Evolutionary conservation across 2,113 vertebrate genomes (phyloP).

Genomic region (Pseudopodoces humilis): DNA sequence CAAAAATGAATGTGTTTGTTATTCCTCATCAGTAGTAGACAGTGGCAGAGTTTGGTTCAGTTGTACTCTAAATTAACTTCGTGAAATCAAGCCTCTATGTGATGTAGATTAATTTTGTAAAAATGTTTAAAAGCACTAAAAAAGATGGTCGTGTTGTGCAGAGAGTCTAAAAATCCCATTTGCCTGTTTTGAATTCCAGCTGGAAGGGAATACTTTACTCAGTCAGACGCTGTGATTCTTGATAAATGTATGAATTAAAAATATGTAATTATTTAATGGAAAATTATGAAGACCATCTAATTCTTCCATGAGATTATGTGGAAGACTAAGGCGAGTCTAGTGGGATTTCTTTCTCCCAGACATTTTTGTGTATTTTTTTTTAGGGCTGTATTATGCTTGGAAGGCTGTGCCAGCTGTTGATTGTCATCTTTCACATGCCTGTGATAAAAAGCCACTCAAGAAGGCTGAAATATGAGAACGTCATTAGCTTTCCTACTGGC

Average conservation of each 20-base stretch:
- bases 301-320: background rate
- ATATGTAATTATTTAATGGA: constrained; percentile 7
- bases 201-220: background rate
- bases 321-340: background rate
- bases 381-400: background rate
- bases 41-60: background rate
- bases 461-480: constrained; percentile 51
- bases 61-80: background rate
- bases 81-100: background rate
- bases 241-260: background rate
- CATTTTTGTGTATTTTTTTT: background rate
- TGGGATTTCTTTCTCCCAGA: constrained; percentile 19
- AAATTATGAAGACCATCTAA: background rate
- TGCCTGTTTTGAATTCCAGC: background rate
- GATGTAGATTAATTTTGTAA: background rate
- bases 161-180: background rate
- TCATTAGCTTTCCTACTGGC: constrained; percentile 44
- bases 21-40: background rate
- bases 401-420: constrained; percentile 57
- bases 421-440: constrained; percentile 54
- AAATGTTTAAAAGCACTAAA: background rate
- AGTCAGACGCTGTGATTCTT: background rate
- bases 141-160: background rate
- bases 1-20: background rate
- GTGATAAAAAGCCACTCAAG: constrained; percentile 63